These are phyloP conservation scores for Chaenogobius annularis DNA, from an alignment of 2,113 vertebrate species.

Conservation along the genomic window DNA sequence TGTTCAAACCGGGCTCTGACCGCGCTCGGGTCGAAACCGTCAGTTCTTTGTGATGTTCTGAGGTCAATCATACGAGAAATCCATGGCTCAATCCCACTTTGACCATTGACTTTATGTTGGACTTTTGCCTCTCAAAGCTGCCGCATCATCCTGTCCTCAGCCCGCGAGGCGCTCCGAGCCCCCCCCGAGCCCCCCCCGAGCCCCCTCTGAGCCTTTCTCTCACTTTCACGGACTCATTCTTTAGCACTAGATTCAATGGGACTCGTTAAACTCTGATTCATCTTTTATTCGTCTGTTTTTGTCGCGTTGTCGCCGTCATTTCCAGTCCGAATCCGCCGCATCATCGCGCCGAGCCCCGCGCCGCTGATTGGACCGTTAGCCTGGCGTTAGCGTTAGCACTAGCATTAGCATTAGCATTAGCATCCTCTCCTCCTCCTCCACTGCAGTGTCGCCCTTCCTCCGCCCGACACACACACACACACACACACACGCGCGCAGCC, in stretches of 20 bases:
- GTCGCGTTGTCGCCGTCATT: background rate
- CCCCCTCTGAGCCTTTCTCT: background rate
- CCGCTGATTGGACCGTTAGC: background rate
- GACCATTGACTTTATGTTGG: too few relatives aligned
- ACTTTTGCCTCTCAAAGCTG: background rate
- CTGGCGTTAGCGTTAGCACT: conserved; percentile 1
- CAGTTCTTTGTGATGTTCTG: too few relatives aligned
- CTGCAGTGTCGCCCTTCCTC: background rate
- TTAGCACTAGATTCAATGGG: too few relatives aligned
- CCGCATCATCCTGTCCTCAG: conserved; percentile 5
- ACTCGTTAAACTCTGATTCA: background rate
- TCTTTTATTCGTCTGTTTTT: background rate
- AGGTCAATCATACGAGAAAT: too few relatives aligned
- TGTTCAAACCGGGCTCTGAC: too few relatives aligned
- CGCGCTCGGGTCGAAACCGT: too few relatives aligned
- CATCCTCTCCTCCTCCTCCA: background rate
- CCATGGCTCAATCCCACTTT: background rate
- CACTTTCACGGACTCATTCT: background rate
- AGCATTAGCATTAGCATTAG: conserved; percentile 6
- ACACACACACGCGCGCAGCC: background rate
- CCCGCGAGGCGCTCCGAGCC: background rate
- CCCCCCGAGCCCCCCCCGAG: too few relatives aligned
- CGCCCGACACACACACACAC: background rate
- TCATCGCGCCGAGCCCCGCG: background rate
- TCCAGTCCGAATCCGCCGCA: background rate